Evolutionary conservation across 2,888 invertebrate genomes (phyloP).

Genomic region (Lomographa bimaculata): DNA sequence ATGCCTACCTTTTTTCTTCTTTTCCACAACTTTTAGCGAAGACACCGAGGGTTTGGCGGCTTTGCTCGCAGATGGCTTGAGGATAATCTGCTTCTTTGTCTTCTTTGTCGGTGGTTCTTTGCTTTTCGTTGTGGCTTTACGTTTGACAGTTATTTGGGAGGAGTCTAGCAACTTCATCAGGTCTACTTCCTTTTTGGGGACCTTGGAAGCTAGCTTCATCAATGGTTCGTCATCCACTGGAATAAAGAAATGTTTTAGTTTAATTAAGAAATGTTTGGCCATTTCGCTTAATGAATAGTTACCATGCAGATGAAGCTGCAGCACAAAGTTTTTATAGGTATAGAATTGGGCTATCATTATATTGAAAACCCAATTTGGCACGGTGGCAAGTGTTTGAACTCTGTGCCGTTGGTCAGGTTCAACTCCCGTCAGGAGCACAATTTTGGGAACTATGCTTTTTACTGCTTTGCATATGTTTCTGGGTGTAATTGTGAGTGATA

Average conservation of each 20-base stretch:
- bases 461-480: no score
- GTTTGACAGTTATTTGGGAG: conserved; percentile 56
- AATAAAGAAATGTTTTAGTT: conserved; percentile 9
- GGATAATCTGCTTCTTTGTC: conserved; percentile 51
- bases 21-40: conserved; percentile 48
- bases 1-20: conserved; percentile 78
- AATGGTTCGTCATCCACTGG: conserved; percentile 73
- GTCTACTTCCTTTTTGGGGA: conserved; percentile 71
- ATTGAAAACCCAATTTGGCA: no score
- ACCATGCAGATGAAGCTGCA: no score
- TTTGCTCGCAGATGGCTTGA: conserved; percentile 59
- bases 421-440: no score
- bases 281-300: no score
- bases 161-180: conserved; percentile 60
- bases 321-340: no score
- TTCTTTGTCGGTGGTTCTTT: conserved; percentile 60
- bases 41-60: conserved; percentile 22
- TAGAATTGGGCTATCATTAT: no score
- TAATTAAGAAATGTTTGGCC: no score
- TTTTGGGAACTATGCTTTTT: no score
- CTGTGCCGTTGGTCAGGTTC: no score
- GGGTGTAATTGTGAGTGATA: no score
- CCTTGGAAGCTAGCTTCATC: conserved; percentile 63
- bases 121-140: conserved; percentile 58
- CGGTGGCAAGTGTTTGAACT: no score